Evolutionary conservation across 2,797 vertebrate species (phyloP).

Genomic region (Cetoscarus ocellatus): DNA sequence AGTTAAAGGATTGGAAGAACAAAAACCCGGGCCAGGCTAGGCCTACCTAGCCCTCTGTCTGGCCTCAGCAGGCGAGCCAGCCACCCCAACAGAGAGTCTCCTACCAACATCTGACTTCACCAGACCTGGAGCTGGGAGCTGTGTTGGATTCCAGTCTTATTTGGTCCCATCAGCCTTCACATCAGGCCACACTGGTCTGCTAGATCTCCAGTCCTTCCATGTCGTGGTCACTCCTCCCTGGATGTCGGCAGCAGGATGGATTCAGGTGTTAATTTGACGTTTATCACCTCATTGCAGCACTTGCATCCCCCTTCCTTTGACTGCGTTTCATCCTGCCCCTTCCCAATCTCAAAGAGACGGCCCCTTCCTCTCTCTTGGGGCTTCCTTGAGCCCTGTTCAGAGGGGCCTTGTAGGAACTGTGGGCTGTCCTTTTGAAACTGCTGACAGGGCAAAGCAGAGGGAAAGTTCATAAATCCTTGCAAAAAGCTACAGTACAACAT

Average conservation of each 20-base stretch:
- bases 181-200: constrained; percentile 38
- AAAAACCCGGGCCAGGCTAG: constrained; percentile 51
- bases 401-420: constrained; percentile 66
- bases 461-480: constrained; percentile 15
- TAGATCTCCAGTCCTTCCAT: constrained; percentile 63
- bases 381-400: constrained; percentile 60
- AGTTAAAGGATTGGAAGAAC: constrained; percentile 64
- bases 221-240: constrained; percentile 67
- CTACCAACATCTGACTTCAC: not conserved
- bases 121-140: constrained; percentile 19
- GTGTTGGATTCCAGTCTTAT: constrained; percentile 33
- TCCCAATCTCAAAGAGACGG: constrained; percentile 65
- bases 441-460: constrained; percentile 36
- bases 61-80: constrained; percentile 43
- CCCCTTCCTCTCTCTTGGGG: constrained; percentile 71
- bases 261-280: constrained; percentile 75
- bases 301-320: constrained; percentile 57
- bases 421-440: constrained; percentile 60
- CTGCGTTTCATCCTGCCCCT: constrained; percentile 51
- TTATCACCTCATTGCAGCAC: constrained; percentile 59
- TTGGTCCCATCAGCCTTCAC: constrained; percentile 31
- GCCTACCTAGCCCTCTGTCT: constrained; percentile 51
- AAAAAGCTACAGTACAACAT: constrained; percentile 11
- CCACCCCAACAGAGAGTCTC: constrained; percentile 13
- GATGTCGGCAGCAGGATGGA: constrained; percentile 82